Evolutionary conservation across 92 coral and sea anemone genomes (phyloP), one percentile per base, ranked within the genome.

Genomic region (Bergia sp.): DNA sequence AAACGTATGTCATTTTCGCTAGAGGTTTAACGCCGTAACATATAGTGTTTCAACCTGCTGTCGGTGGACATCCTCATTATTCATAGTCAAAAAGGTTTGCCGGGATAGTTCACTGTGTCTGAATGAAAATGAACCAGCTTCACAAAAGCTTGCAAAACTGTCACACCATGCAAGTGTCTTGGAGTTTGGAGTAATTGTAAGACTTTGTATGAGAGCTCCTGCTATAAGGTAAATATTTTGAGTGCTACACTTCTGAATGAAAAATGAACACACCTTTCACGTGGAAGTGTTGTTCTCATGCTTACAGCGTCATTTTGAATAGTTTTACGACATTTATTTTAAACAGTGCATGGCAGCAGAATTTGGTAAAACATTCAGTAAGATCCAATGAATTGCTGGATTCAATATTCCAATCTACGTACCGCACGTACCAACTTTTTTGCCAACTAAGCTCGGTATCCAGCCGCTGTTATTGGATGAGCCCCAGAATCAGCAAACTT

Each of bases 311-410:
- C 7, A 55, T 55, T 55, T 55, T 55, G 37, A 69, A 69, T n/a
- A 69, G 74, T 69, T 69, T 69, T 69, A 29, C 29, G 29, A 69
- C 74, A 69, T 69, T 69, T 69, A 69, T n/a, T 69, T 69, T 69
- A 69, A 69, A 69, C 74, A 69, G 74, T 69, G 74, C 74, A 69
- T 69, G 74, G 74, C 74, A 69, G 74, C 74, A 69, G 0, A 69
- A 69, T 69, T 69, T 20, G 74, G 29, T 29, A 29, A 29, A 29
- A 29, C 29, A 29, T 29, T 29, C 29, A 29, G 29, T 29, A 29
- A 29, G 74, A 69, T 69, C 74, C 74, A 69, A 69, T 69, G 74
- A 69, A 69, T 69, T 69, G 74, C 74, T 69, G 21, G 74, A 69
- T 69, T 69, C 74, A n/a, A 69, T 69, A 69, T 69, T n/a, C 74